phyloP scores from a whole-genome alignment of 2,888 invertebrate genomes.

The Erebia aethiops region DNA sequence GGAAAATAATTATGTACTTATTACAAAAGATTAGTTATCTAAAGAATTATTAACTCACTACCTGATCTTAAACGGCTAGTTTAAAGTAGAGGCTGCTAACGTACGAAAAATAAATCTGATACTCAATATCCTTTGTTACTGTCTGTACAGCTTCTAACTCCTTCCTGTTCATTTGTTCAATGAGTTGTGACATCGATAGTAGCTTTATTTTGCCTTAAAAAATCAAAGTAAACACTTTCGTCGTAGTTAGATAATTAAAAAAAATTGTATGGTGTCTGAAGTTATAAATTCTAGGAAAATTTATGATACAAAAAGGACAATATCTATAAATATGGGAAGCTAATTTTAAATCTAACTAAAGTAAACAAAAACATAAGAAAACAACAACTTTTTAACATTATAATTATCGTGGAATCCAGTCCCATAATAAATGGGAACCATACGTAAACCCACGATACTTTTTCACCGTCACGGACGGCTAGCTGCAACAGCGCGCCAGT shows the following conservation, averaged over 20 bases:
- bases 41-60: background rate
- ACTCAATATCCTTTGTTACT: background rate
- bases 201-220: background rate
- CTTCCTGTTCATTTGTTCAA: background rate
- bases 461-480: slow-evolving; percentile 64
- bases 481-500: slow-evolving; percentile 59
- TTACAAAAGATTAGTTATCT: background rate
- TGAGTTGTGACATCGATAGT: slow-evolving; percentile 2
- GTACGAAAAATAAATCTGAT: background rate
- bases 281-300: background rate
- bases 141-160: background rate
- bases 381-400: slow-evolving; percentile 22
- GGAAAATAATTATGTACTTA: background rate
- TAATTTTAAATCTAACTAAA: background rate
- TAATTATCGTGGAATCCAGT: slow-evolving; percentile 33
- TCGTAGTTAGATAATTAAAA: too few species aligned
- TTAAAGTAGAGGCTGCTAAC: background rate
- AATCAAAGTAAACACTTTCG: background rate
- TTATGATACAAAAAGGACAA: background rate
- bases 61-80: background rate
- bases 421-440: slow-evolving; percentile 39
- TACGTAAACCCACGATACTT: slow-evolving; percentile 61
- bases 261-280: background rate
- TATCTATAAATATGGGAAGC: background rate
- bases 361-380: slow-evolving; percentile 11